Evolutionary conservation across 2,888 invertebrate species (phyloP), one percentile per base, ranked within the genome.

Genomic region (Tinea semifulvella): DNA sequence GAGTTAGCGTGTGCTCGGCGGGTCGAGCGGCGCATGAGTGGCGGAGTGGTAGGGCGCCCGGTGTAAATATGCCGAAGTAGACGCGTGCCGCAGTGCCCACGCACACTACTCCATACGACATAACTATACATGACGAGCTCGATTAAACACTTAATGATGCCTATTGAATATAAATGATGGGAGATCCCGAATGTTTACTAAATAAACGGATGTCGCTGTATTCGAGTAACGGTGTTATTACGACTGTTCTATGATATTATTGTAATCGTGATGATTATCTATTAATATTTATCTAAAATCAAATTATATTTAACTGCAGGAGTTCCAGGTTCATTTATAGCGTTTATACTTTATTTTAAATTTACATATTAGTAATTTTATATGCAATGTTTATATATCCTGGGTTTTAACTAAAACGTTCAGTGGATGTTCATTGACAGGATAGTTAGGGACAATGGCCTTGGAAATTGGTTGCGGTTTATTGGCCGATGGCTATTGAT

Each of bases 1-100:
- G 31, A 14, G 31, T 68, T 63, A 65, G 74, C 77, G 80, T 80
- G 80, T 77, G 75, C 55, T 68, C 73, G 48, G 69, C 61, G 61
- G 65, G 67, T 71, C 74, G 68, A 55, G 66, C 75, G 63, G 77
- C 71, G 79, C 79, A 76, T 79, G 75, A 80, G 80, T 80, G 80
- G 61, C 69, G 57, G 64, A 64, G 73, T 79, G 77, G 80, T 69
- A 79, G 79, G 77, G 71, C 72, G 69, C 67, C 50, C 68, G 69
- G 68, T 63, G 80, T 80, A 80, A 77, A 80, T 80, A 80, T 76
- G 63, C 61, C 61, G 68, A 11, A 51, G 56, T 20, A 45, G 31
- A 42, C 42, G 48, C 48, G 45, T 36, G 36, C 36, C 76, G 64
- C 68, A 56, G 57, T 60, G 64, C 65, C 60, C 56, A 66, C 69